phyloP scores from a whole-genome alignment of 2,113 vertebrate genomes.

The Oncorhynchus tshawytscha region DNA sequence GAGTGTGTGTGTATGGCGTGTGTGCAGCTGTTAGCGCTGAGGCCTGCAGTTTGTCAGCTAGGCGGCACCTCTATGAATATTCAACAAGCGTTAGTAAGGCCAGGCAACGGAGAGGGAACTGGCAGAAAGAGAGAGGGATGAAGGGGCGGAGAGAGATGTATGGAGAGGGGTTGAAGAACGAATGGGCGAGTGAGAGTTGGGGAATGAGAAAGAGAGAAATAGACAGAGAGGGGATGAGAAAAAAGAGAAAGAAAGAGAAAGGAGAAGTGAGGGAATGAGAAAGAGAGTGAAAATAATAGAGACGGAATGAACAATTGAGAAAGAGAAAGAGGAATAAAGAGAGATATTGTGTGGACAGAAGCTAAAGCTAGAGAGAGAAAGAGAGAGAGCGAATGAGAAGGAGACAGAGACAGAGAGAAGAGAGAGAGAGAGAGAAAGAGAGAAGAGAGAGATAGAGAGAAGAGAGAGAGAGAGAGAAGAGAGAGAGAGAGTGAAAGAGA shows the following conservation, averaged over 20 bases:
- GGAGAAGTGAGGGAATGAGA: constrained; percentile 5
- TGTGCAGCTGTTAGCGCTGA: constrained; percentile 32
- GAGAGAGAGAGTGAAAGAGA: neutral
- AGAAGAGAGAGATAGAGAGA: neutral
- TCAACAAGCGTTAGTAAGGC: constrained; percentile 48
- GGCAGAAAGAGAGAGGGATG: neutral
- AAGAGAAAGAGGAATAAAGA: constrained; percentile 35
- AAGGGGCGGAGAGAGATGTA: neutral
- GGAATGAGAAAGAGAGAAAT: neutral
- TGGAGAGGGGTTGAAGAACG: neutral
- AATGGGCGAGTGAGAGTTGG: neutral
- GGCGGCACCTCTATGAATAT: constrained; percentile 57
- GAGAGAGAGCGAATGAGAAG: no score
- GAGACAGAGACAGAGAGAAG: no score
- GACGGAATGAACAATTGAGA: constrained; percentile 39
- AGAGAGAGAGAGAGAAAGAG: neutral
- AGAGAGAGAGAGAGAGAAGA: neutral
- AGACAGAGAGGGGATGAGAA: neutral
- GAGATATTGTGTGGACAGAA: constrained; percentile 32
- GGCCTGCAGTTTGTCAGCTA: constrained; percentile 58
- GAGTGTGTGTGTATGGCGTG: constrained; percentile 42
- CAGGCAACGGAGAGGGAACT: constrained; percentile 2
- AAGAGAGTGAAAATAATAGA: constrained; percentile 16
- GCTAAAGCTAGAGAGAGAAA: constrained; percentile 42
- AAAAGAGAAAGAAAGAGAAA: neutral